These are phyloP conservation scores for Lophura nycthemera DNA, from an alignment of 2,113 vertebrate genomes.

Conservation along the genomic window DNA sequence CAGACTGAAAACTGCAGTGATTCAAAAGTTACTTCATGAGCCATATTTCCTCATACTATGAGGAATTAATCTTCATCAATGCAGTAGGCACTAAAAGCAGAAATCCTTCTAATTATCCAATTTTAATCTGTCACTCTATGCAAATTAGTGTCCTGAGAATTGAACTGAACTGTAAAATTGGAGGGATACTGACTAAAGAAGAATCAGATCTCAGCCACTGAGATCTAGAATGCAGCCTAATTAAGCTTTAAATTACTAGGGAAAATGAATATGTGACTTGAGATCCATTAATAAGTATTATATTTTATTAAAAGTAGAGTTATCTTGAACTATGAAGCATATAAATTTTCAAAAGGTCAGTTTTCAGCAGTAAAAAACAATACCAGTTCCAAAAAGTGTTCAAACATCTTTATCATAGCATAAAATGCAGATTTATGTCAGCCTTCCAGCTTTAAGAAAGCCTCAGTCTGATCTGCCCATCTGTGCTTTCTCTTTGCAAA, in stretches of 20 bases:
- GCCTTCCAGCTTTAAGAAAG: background rate
- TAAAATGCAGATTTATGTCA: slow-evolving; percentile 14
- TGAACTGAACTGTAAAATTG: slow-evolving; percentile 36
- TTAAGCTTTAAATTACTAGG: slow-evolving; percentile 52
- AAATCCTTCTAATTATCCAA: slow-evolving; percentile 22
- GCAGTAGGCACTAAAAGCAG: background rate
- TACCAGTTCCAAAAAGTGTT: slow-evolving; percentile 6
- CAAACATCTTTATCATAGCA: background rate
- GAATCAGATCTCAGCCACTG: slow-evolving; percentile 26
- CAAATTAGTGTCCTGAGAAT: slow-evolving; percentile 55
- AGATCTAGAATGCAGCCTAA: slow-evolving; percentile 43
- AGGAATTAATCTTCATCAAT: slow-evolving; percentile 31
- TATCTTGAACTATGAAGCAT: slow-evolving; percentile 29
- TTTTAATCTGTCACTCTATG: slow-evolving; percentile 44
- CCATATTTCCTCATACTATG: background rate
- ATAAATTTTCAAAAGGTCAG: slow-evolving; percentile 37
- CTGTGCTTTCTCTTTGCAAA: background rate
- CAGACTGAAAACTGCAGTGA: slow-evolving; percentile 10
- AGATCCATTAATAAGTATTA: slow-evolving; percentile 54
- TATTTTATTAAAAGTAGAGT: slow-evolving; percentile 44
- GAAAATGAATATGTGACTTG: slow-evolving; percentile 47
- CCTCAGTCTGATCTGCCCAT: background rate
- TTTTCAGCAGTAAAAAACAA: background rate
- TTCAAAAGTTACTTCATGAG: slow-evolving; percentile 2
- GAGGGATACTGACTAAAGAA: slow-evolving; percentile 30